Evolutionary conservation across 2,113 vertebrate species (phyloP), one percentile per base, ranked within the genome.

Genomic region (Forbesichthys agassizii): DNA sequence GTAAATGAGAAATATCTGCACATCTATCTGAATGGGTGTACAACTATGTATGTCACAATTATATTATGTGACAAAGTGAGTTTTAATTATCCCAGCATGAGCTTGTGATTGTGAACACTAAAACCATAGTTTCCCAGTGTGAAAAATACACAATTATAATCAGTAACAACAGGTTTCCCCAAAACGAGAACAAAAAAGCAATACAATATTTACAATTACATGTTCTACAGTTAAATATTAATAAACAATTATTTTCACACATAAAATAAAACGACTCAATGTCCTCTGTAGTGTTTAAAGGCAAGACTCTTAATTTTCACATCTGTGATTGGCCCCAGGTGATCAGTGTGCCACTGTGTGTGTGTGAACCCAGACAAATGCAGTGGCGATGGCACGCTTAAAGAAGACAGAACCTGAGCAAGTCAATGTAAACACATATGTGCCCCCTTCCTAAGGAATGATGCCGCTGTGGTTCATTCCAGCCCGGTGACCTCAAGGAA

Each of bases 221-320:
- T 68, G 55, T 82, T 59, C 47, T 46, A 67, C 11, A 27, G 74
- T 86, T 82, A 81, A 83, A 88, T 80, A 86, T 66, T 48, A 67
- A 69, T 56, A 66, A 74, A 73, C 64, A 64, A 64, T 51, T 11
- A 11, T 69, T 62, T 69, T 59, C 46, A 47, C 47, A 10, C 13
- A 75, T 77, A 82, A 18, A 18, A 75, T 77, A 82, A 18, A 18
- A 52, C 11, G 10, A 66, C 20, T 20, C 14, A 46, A 59, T 36
- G 59, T 77, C 27, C 48, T 10, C 64, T 84, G 71, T 90, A 89
- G 87, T 87, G 87, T 90, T 75, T 58, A 75, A 48, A 14, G 63
- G 69, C 60, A 71, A 78, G 74, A 36, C 20, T 68, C 75, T 62
- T 18, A 18, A 9, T 10, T 18, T 78, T 83, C 81, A 68, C 77